Evolutionary conservation across 2,888 invertebrate species (phyloP), one percentile per base, ranked within the genome.

Genomic region (Lasioglossum morio): DNA sequence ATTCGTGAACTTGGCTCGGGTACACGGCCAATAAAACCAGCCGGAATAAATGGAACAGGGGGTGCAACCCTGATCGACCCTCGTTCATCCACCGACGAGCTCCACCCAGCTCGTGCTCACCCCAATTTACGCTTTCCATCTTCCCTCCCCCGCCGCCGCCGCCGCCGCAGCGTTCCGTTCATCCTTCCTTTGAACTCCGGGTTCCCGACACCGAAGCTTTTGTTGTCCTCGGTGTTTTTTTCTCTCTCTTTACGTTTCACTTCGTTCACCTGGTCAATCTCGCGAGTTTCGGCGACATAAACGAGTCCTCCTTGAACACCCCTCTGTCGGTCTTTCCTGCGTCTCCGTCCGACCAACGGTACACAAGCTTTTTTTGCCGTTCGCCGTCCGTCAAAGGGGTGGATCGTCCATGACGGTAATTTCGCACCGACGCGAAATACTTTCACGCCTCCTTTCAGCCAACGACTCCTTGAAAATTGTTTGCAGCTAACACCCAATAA

Each of bases 291-390:
- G 48, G 43, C 63, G 73, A 72, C 72, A 79, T 70, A 81, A 86
- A 89, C 83, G 83, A 88, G 77, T 76, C 85, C 82, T 82, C 69
- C 87, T 84, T 66, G 66, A 85, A 84, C 81, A 81, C 79, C 79
- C 19, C 53, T 43, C 74, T 34, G 46, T 76, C 66, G 74, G 48
- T 19, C 23, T 53, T 37, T 57, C n/a, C 34, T 19, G 7, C 46
- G 46, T 27, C 40, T 43, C 43, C 53, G 8, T 53, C 43, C 40
- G 14, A 66, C 40, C 43, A 72, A 5, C 19, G 40, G 78, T 63
- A 84, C 75, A 84, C 82, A 82, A 66, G 82, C 53, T 66, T 43
- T 82, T 82, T 85, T 63, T 66, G 66, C 48, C 60, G 37, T 66
- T 48, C 14, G 48, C 8, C 27, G 72, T 1, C 43, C 34, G 34